phyloP scores from a whole-genome alignment of 2,113 vertebrate genomes.

The Lucifuga dentata region DNA sequence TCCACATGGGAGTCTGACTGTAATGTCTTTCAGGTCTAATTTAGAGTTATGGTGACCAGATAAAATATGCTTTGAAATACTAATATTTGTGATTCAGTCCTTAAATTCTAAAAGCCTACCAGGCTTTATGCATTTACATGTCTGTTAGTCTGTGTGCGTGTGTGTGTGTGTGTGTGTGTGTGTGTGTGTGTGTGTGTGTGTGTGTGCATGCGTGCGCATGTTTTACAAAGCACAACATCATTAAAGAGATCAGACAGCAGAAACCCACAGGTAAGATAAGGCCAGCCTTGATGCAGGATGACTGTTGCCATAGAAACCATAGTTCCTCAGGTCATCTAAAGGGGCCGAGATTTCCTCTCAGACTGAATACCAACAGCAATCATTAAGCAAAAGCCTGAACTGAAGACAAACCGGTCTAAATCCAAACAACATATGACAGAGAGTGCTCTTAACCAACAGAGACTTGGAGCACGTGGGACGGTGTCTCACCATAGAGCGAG shows the following conservation, averaged over 20 bases:
- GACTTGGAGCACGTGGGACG: not conserved
- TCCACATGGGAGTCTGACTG: slow-evolving; percentile 7
- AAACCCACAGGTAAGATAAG: slow-evolving; percentile 61
- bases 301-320: slow-evolving; percentile 73
- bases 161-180: slow-evolving; percentile 16
- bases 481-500: slow-evolving; percentile 92
- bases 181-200: slow-evolving; percentile 18
- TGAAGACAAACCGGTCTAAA: slow-evolving; percentile 24
- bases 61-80: slow-evolving; percentile 20
- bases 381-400: slow-evolving; percentile 10
- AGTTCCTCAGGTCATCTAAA: slow-evolving; percentile 59
- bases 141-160: slow-evolving; percentile 9
- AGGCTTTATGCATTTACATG: slow-evolving; percentile 35
- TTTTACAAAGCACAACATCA: slow-evolving; percentile 54
- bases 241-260: slow-evolving; percentile 68
- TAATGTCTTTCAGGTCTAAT: slow-evolving; percentile 32
- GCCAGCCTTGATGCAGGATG: slow-evolving; percentile 43
- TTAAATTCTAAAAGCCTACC: slow-evolving; percentile 27
- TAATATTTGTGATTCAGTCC: not conserved
- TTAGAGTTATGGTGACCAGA: slow-evolving; percentile 4
- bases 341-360: slow-evolving; percentile 32
- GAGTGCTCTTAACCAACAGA: not conserved
- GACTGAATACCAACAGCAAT: slow-evolving; percentile 49
- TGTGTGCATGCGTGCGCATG: not conserved
- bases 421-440: slow-evolving; percentile 1